Conservation (phyloP, 2,113 vertebrate genomes). For the Spilogale gracilis region DNA sequence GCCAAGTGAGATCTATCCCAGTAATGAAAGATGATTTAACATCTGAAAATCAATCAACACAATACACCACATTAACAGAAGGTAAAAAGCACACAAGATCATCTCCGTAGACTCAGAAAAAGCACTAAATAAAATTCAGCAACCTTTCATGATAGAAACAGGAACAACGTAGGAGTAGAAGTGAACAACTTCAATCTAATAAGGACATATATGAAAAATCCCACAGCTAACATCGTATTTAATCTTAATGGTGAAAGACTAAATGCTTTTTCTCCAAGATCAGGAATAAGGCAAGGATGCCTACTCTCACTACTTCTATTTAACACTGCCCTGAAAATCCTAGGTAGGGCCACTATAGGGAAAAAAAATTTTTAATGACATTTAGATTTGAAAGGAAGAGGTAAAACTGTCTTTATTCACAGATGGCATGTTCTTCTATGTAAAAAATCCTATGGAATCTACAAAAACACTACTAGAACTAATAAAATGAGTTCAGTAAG, state of each 20-base stretch:
- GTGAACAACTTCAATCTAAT: background rate
- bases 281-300: background rate
- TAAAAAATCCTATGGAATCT: background rate
- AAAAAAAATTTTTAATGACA: background rate
- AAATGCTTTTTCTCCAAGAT: background rate
- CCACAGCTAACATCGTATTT: background rate
- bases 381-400: background rate
- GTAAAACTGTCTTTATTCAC: background rate
- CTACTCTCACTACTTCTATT: background rate
- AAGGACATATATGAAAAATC: background rate
- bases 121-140: background rate
- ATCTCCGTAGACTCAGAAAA: background rate
- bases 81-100: background rate
- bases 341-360: background rate
- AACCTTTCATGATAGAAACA: background rate
- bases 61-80: background rate
- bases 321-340: background rate
- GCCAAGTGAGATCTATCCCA: background rate
- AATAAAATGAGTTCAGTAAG: background rate
- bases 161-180: background rate
- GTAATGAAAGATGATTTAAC: background rate
- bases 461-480: background rate
- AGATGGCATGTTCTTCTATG: background rate
- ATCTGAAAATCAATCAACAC: background rate
- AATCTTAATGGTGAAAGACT: background rate